Conservation (phyloP, 1,140 invertebrate species). For the Zaprionus kolodkinae region DNA sequence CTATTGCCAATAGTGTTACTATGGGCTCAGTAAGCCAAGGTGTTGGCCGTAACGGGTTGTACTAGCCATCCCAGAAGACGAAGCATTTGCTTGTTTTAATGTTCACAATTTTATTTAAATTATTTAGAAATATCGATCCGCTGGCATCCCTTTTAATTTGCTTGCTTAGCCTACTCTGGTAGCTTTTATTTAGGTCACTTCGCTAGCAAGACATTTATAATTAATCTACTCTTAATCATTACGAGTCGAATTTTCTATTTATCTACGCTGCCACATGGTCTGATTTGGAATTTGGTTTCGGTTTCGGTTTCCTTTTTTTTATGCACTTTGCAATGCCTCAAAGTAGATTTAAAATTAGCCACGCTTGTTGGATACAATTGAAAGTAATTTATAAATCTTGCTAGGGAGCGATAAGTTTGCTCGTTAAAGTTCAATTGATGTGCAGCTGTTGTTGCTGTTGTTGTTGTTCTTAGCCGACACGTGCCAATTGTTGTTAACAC, state of each 20-base stretch:
- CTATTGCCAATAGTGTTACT: no score
- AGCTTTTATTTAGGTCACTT: neutral
- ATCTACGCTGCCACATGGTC: conserved; percentile 59
- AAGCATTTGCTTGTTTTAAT: neutral
- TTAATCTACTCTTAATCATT: conserved; percentile 25
- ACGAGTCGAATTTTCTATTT: conserved; percentile 32
- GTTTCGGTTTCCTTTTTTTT: conserved; percentile 39
- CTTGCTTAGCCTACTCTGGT: no score
- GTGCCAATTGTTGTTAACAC: conserved; percentile 50
- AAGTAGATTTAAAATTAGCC: conserved; percentile 39
- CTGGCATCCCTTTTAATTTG: neutral
- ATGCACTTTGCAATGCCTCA: conserved; percentile 60
- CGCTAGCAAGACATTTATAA: neutral
- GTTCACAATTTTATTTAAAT: neutral
- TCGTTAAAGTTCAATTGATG: conserved; percentile 43
- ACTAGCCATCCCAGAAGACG: no score
- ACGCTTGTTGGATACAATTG: conserved; percentile 19
- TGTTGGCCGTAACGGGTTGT: no score
- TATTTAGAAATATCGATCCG: neutral
- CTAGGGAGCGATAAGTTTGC: conserved; percentile 12
- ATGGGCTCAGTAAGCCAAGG: no score
- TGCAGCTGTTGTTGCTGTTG: conserved; percentile 12
- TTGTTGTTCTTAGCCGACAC: conserved; percentile 40
- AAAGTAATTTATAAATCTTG: neutral
- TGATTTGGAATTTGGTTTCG: conserved; percentile 41